Evolutionary conservation across 1,140 invertebrate genomes (phyloP).

Genomic region (Lucilia cuprina): DNA sequence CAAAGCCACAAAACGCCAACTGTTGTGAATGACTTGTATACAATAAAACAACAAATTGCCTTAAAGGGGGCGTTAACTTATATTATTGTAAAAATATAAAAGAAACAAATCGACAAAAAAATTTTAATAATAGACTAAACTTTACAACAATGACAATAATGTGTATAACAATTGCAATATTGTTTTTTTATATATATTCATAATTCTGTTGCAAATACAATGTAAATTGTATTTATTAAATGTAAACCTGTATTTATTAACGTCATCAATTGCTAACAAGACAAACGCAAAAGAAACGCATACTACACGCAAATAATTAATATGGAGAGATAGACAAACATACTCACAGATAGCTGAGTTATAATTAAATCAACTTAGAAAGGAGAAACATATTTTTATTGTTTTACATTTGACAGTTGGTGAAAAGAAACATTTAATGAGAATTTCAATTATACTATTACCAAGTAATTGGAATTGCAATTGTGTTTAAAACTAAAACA

Average conservation of each 20-base stretch:
- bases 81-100: background rate
- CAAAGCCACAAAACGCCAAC: background rate
- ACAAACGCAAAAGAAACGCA: no score
- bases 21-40: background rate
- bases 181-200: background rate
- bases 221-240: background rate
- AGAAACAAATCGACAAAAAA: background rate
- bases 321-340: background rate
- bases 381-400: no score
- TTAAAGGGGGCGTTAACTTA: background rate
- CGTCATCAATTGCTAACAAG: slow-evolving; percentile 1
- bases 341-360: background rate
- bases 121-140: background rate
- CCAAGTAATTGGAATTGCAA: no score
- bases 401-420: no score
- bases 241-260: background rate
- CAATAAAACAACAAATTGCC: background rate
- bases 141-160: background rate
- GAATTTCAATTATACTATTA: no score
- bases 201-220: background rate
- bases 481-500: no score
- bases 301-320: background rate
- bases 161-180: background rate
- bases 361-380: background rate
- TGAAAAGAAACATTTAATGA: no score